Conservation (phyloP, 2,888 invertebrate genomes). For the Athrips mouffetella region DNA sequence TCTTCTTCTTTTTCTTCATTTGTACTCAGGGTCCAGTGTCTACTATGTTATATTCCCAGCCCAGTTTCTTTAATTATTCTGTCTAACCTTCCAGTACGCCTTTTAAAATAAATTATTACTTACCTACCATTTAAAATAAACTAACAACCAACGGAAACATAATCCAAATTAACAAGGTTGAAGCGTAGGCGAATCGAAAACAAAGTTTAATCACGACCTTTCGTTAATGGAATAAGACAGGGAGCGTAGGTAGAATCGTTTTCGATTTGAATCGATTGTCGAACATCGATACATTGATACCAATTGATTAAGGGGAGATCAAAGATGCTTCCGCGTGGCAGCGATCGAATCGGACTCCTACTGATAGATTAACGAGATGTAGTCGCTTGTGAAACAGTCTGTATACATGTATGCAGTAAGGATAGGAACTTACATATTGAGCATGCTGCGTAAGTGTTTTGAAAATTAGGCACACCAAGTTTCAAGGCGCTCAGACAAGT, state of each 20-base stretch:
- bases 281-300: constrained; percentile 53
- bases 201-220: constrained; percentile 41
- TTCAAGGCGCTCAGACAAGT: too few relatives aligned
- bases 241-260: constrained; percentile 52
- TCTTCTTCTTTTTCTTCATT: too few relatives aligned
- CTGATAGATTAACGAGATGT: constrained; percentile 43
- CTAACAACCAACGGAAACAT: neutral
- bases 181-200: constrained; percentile 40
- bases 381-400: constrained; percentile 32
- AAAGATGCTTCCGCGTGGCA: constrained; percentile 66
- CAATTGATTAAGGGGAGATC: constrained; percentile 65
- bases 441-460: too few relatives aligned
- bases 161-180: constrained; percentile 23
- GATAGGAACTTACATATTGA: too few relatives aligned
- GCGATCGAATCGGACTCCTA: constrained; percentile 26
- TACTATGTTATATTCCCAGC: too few relatives aligned
- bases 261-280: constrained; percentile 50
- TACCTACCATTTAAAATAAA: too few relatives aligned
- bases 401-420: neutral
- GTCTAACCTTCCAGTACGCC: too few relatives aligned
- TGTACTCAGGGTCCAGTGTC: too few relatives aligned
- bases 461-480: too few relatives aligned
- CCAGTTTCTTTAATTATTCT: neutral
- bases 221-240: constrained; percentile 48
- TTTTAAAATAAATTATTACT: too few relatives aligned